Conservation (phyloP, 2,797 vertebrate species). For the Heterohyrax brucei region DNA sequence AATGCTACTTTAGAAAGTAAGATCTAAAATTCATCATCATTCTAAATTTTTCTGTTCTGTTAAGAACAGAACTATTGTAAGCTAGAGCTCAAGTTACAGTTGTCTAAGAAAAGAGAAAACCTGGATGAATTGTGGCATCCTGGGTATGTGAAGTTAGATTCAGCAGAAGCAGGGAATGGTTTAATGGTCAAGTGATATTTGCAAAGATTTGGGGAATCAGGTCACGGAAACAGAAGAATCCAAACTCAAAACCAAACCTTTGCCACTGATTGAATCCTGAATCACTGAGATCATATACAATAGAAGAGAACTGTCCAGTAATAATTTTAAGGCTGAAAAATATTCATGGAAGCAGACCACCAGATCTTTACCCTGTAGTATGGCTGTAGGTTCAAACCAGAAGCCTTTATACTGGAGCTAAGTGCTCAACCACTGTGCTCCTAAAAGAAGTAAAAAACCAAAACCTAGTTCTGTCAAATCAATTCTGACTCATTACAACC, state of each 20-base stretch:
- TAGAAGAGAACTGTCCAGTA: background rate
- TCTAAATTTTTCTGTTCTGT: background rate
- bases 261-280: background rate
- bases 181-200: background rate
- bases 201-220: background rate
- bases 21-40: background rate
- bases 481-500: too few relatives aligned
- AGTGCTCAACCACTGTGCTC: background rate
- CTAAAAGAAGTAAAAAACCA: too few relatives aligned
- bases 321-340: background rate
- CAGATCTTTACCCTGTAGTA: background rate
- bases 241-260: background rate
- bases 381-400: background rate
- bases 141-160: background rate
- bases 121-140: background rate
- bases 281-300: background rate
- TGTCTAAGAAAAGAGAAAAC: background rate
- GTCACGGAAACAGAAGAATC: background rate
- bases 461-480: too few relatives aligned
- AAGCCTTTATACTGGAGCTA: background rate
- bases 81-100: background rate
- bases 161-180: background rate
- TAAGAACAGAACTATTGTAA: slow-evolving; percentile 5
- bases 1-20: background rate
- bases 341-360: background rate